Conservation (phyloP, 1,140 invertebrate species). For the Lordiphosa mommai region DNA sequence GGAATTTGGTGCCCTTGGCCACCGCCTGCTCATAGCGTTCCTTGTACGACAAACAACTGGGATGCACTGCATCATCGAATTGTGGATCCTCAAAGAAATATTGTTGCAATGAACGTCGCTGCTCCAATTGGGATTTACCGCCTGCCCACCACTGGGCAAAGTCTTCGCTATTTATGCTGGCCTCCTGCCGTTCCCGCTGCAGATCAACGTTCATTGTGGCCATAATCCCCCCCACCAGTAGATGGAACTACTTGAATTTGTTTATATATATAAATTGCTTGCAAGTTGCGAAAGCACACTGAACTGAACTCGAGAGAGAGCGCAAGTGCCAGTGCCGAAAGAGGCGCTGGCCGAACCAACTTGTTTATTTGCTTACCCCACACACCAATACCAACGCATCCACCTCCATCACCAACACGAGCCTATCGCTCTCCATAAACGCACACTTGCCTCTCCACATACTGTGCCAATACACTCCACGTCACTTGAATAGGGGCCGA, state of each 20-base stretch:
- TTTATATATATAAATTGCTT: too few relatives aligned
- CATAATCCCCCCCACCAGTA: neutral
- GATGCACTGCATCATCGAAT: slow-evolving; percentile 84
- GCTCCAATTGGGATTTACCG: slow-evolving; percentile 83
- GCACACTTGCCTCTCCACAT: too few relatives aligned
- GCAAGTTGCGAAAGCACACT: too few relatives aligned
- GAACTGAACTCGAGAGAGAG: too few relatives aligned
- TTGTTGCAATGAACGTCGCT: slow-evolving; percentile 81
- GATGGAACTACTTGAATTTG: slow-evolving; percentile 3
- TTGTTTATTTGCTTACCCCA: too few relatives aligned
- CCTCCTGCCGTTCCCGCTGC: slow-evolving; percentile 85
- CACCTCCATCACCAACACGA: too few relatives aligned
- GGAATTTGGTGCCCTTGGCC: slow-evolving; percentile 85
- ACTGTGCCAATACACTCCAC: too few relatives aligned
- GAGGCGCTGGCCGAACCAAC: too few relatives aligned
- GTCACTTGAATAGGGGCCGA: too few relatives aligned
- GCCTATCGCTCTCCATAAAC: too few relatives aligned
- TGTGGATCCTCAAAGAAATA: slow-evolving; percentile 86
- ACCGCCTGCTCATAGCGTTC: slow-evolving; percentile 90
- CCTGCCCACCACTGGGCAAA: slow-evolving; percentile 90
- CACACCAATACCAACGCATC: too few relatives aligned
- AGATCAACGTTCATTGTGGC: slow-evolving; percentile 81
- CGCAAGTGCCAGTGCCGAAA: too few relatives aligned
- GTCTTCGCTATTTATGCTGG: slow-evolving; percentile 87
- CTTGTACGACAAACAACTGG: slow-evolving; percentile 90